Percentiles rank a stretch among this genome's conserved stretches.
phyloP scores from a whole-genome alignment of 2,888 invertebrate species.

The Latheticus oryzae region DNA sequence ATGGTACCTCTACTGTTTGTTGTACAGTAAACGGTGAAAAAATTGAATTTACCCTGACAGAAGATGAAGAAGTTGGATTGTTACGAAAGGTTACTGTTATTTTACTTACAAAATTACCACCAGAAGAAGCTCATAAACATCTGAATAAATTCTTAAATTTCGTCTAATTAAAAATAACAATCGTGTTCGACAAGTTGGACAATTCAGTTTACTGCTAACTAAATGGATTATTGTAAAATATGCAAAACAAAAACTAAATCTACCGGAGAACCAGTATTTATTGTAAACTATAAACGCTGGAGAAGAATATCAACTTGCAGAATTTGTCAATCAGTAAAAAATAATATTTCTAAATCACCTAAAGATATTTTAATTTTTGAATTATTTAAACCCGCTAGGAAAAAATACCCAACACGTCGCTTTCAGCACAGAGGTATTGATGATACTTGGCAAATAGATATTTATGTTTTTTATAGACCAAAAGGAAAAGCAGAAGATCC shows the following conservation, averaged over 20 bases:
- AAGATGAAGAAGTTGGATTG: constrained; percentile 16
- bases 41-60: constrained; percentile 21
- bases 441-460: no score
- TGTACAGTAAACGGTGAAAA: constrained; percentile 6
- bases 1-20: not conserved
- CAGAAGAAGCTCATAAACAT: constrained; percentile 15
- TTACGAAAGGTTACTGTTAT: constrained; percentile 19
- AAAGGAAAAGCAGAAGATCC: constrained; percentile 16
- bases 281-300: not conserved
- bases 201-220: no score
- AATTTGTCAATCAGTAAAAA: constrained; percentile 17
- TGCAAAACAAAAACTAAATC: constrained; percentile 8
- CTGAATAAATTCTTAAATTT: constrained; percentile 9
- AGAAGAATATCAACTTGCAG: constrained; percentile 11
- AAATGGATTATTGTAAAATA: constrained; percentile 24
- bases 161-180: constrained; percentile 4
- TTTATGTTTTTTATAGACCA: no score
- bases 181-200: constrained; percentile 6
- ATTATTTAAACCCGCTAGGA: constrained; percentile 16
- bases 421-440: no score
- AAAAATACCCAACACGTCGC: no score
- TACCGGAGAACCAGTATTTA: constrained; percentile 1
- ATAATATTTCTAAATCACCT: constrained; percentile 25
- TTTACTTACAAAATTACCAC: constrained; percentile 17
- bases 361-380: constrained; percentile 17